These are phyloP conservation scores for Thamnaconus septentrionalis DNA, from an alignment of 2,113 vertebrate genomes.

Conservation along the genomic window DNA sequence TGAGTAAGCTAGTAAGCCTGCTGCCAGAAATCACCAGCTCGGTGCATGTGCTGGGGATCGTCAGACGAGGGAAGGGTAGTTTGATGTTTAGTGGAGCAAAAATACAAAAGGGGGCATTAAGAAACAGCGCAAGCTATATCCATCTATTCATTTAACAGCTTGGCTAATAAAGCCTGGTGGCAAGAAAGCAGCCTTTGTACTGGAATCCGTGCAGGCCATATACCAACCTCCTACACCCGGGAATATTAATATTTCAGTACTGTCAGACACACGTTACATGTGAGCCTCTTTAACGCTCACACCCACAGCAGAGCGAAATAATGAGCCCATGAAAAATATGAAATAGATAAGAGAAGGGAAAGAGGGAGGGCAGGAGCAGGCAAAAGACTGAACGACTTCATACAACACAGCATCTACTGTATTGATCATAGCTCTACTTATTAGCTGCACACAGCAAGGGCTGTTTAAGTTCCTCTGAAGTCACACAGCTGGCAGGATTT, in stretches of 20 bases:
- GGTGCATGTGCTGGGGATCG: conserved; percentile 35
- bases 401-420: conserved; percentile 56
- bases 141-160: conserved; percentile 69
- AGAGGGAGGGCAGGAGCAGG: conserved; percentile 35
- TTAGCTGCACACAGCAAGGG: conserved; percentile 66
- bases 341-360: conserved; percentile 49
- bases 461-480: conserved; percentile 68
- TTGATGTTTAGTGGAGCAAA: conserved; percentile 55
- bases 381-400: conserved; percentile 63
- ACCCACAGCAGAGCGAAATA: conserved; percentile 76
- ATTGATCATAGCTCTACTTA: conserved; percentile 72
- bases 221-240: conserved; percentile 74
- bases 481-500: conserved; percentile 66
- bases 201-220: conserved; percentile 69
- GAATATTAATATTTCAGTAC: conserved; percentile 78
- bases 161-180: conserved; percentile 76
- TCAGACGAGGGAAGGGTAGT: conserved; percentile 35
- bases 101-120: conserved; percentile 35
- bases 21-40: neutral
- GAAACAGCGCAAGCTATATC: conserved; percentile 48
- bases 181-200: conserved; percentile 74
- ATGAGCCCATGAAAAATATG: conserved; percentile 76
- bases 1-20: neutral
- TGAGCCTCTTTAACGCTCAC: conserved; percentile 70
- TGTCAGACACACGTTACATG: conserved; percentile 71